These are phyloP conservation scores for Phylloscopus collybita DNA, from an alignment of 2,797 vertebrate species.

Conservation along the genomic window DNA sequence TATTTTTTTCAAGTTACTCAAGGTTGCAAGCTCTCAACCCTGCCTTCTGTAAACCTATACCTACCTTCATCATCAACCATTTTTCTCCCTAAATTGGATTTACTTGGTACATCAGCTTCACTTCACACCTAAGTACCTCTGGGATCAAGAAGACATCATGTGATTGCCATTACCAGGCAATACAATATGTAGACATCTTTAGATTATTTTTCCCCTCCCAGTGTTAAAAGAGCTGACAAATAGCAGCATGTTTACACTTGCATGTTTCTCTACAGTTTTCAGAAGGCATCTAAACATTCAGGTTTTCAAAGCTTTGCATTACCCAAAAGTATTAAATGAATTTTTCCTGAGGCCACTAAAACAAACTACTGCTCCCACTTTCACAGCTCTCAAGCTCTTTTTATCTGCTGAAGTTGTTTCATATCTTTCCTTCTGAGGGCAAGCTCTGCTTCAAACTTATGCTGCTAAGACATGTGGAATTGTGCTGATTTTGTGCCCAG, in stretches of 20 bases:
- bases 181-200: not conserved
- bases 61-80: not conserved
- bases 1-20: not conserved
- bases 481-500: not conserved
- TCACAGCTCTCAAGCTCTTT: not conserved
- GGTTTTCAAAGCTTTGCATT: constrained; percentile 61
- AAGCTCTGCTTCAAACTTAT: not conserved
- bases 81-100: not conserved
- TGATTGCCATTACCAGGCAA: not conserved
- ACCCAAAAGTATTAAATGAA: constrained; percentile 48
- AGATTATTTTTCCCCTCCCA: fast-evolving
- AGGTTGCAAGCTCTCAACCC: not conserved
- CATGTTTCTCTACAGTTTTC: not conserved
- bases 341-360: constrained; percentile 61
- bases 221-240: constrained; percentile 38
- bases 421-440: not conserved
- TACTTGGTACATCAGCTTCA: not conserved
- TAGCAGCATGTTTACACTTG: constrained; percentile 54
- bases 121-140: not conserved
- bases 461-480: not conserved
- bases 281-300: constrained; percentile 60
- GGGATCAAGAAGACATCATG: fast-evolving
- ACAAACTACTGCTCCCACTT: constrained; percentile 51
- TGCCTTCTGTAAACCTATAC: fast-evolving
- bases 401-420: not conserved